Evolutionary conservation across 2,113 vertebrate species (phyloP).

Genomic region (Carollia perspicillata): DNA sequence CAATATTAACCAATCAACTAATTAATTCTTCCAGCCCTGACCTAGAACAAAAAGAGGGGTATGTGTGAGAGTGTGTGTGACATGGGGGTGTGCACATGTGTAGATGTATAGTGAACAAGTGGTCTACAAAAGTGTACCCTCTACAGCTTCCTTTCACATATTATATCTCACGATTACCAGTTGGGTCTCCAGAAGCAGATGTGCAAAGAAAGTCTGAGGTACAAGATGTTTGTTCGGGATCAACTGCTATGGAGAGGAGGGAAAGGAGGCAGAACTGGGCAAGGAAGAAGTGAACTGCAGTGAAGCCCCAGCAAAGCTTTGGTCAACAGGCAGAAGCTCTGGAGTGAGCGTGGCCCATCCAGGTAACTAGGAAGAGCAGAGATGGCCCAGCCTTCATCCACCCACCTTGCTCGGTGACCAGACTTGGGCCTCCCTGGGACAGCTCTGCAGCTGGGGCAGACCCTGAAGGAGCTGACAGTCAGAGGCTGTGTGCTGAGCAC

Average conservation of each 20-base stretch:
- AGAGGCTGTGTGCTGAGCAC: background rate
- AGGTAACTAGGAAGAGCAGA: background rate
- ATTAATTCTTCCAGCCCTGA: background rate
- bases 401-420: background rate
- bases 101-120: background rate
- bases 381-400: background rate
- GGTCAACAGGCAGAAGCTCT: background rate
- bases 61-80: accelerated
- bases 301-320: background rate
- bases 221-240: background rate
- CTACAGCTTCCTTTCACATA: background rate
- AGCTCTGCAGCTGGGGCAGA: background rate
- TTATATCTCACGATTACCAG: background rate
- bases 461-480: background rate
- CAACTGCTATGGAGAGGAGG: background rate
- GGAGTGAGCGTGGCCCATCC: accelerated
- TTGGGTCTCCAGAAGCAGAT: background rate
- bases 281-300: background rate
- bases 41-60: background rate
- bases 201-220: background rate
- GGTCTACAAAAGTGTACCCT: background rate
- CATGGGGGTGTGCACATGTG: accelerated
- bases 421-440: no score
- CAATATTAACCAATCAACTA: background rate
- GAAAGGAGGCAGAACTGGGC: background rate